Percentiles rank a stretch among this genome's conserved stretches.
Conservation (phyloP, 2,797 vertebrate genomes). For the Fundulus diaphanus region DNA sequence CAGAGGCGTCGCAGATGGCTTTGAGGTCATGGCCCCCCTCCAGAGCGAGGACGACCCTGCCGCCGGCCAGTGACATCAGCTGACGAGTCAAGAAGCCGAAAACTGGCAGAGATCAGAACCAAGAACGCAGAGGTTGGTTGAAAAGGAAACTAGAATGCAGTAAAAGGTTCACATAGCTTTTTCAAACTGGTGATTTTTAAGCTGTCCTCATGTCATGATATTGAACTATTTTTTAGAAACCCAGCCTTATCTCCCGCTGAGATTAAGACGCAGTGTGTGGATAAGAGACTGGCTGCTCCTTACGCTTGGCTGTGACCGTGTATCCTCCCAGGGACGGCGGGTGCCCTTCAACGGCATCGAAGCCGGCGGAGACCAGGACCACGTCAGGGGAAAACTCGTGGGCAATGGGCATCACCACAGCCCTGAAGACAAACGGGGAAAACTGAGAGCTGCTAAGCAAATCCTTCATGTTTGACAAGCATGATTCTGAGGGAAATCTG, state of each 20-base stretch:
- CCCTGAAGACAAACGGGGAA: conserved; percentile 75
- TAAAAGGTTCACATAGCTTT: background rate
- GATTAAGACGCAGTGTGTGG: background rate
- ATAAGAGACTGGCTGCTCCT: conserved; percentile 51
- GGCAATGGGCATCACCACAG: conserved; percentile 94
- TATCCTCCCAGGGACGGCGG: conserved; percentile 87
- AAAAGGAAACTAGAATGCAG: conserved; percentile 4
- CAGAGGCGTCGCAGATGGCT: conserved; percentile 92
- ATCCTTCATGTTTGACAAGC: background rate
- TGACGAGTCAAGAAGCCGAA: conserved; percentile 94
- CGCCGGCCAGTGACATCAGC: conserved; percentile 90
- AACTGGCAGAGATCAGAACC: conserved; percentile 71
- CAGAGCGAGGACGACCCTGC: conserved; percentile 88
- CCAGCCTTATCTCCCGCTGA: background rate
- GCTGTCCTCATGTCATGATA: background rate
- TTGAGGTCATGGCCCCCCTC: conserved; percentile 93
- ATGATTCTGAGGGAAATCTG: conserved; percentile 18
- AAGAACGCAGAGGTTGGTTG: conserved; percentile 4
- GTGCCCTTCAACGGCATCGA: conserved; percentile 91
- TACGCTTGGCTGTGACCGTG: conserved; percentile 94
- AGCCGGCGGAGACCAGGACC: conserved; percentile 93
- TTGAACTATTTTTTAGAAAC: background rate
- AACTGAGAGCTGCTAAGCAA: conserved; percentile 18
- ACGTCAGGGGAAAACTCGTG: conserved; percentile 91
- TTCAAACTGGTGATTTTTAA: background rate